Conservation (phyloP, 2,797 vertebrate genomes). For the Centroberyx gerrardi region DNA sequence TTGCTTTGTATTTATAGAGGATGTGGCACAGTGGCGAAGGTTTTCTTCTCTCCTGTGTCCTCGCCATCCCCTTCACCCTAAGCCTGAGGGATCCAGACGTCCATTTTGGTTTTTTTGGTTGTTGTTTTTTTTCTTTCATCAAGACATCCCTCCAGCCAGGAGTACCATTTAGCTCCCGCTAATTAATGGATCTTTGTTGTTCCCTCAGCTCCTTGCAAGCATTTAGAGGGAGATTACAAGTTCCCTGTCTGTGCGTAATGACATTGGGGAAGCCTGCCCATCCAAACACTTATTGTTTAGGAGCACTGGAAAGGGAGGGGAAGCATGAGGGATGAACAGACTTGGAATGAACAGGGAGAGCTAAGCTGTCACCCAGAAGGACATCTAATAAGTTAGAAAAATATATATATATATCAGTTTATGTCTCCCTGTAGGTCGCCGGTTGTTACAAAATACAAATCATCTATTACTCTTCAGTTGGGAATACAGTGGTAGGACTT, state of each 20-base stretch:
- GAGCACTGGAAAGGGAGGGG: conserved; percentile 22
- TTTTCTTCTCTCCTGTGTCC: conserved; percentile 40
- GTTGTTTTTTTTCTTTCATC: conserved; percentile 31
- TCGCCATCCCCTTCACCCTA: conserved; percentile 43
- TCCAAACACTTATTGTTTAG: conserved; percentile 62
- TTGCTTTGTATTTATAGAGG: conserved; percentile 12
- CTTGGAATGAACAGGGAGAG: conserved; percentile 21
- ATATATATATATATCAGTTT: conserved; percentile 4
- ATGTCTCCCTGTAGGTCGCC: neutral
- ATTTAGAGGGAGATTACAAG: conserved; percentile 80
- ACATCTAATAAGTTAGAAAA: conserved; percentile 1
- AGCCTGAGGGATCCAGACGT: conserved; percentile 29
- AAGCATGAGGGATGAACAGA: conserved; percentile 30
- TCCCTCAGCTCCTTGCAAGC: conserved; percentile 72
- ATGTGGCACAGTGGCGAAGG: neutral
- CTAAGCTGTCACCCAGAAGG: conserved; percentile 19
- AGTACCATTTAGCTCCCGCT: conserved; percentile 68
- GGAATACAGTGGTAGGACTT: too few relatives aligned
- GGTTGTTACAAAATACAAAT: too few relatives aligned
- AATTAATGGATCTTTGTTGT: conserved; percentile 80
- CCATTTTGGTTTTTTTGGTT: conserved; percentile 35
- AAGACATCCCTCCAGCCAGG: conserved; percentile 66
- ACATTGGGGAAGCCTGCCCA: conserved; percentile 59
- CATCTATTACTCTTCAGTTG: too few relatives aligned
- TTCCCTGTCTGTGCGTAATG: conserved; percentile 73